Conservation (phyloP, 92 coral and sea anemone genomes). For the Meandrina meandrites region DNA sequence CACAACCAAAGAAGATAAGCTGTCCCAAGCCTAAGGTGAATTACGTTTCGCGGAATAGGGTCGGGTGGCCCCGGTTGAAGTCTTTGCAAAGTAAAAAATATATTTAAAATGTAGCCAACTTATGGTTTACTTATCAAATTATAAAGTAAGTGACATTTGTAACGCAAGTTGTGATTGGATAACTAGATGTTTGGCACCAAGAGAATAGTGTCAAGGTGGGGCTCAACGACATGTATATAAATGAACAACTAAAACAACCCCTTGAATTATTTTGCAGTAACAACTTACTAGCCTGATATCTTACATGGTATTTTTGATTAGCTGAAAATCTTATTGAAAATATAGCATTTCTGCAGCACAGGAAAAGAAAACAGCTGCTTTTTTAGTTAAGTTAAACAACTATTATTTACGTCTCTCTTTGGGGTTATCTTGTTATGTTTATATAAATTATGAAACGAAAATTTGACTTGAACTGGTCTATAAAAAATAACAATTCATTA, state of each 20-base stretch:
- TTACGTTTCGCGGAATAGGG: not conserved
- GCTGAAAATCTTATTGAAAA: not conserved
- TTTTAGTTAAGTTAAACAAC: not conserved
- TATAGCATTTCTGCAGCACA: not conserved
- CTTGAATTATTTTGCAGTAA: not conserved
- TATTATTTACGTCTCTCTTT: not conserved
- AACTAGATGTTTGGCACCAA: not conserved
- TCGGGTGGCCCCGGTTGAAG: not conserved
- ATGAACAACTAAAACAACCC: not conserved
- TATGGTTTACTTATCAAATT: too few species aligned
- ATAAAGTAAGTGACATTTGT: not conserved
- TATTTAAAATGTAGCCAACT: too few species aligned
- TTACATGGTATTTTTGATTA: not conserved
- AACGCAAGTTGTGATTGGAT: not conserved
- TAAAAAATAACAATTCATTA: not conserved
- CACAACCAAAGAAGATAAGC: too few species aligned
- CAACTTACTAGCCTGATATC: not conserved
- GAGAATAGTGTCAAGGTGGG: not conserved
- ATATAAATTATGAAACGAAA: not conserved
- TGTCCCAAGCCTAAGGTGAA: too few species aligned
- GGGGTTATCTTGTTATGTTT: not conserved
- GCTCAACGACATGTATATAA: not conserved
- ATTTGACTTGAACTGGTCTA: not conserved
- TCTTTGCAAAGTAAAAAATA: not conserved
- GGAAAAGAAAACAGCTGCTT: not conserved